A percentile compares a stretch with the other conserved stretches of the same genome.
Conservation (phyloP, 2,113 vertebrate genomes). For the Mixornis gularis region DNA sequence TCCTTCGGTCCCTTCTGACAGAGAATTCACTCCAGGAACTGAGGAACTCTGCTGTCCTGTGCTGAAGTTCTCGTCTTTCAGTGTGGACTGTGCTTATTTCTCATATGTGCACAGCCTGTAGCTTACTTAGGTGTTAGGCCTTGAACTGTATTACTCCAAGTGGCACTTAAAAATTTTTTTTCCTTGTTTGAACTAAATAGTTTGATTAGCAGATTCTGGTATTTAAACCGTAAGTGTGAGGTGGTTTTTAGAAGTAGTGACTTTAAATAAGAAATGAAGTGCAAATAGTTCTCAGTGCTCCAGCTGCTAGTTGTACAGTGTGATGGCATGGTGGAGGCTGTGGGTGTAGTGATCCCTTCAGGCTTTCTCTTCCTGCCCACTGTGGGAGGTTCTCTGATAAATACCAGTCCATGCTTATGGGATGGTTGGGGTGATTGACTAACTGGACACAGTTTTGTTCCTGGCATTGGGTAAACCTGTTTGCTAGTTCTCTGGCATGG, state of each 20-base stretch:
- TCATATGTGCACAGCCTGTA: neutral
- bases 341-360: neutral
- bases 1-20: neutral
- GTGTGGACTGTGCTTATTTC: neutral
- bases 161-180: neutral
- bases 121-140: neutral
- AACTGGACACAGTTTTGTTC: neutral
- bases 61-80: neutral
- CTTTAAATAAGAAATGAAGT: neutral
- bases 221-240: neutral
- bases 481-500: neutral
- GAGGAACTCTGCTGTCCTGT: neutral
- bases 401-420: neutral
- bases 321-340: neutral
- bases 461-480: neutral
- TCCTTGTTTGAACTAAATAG: neutral
- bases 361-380: neutral
- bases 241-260: neutral
- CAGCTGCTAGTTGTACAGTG: neutral
- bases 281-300: neutral
- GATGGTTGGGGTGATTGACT: neutral
- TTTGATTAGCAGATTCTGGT: neutral
- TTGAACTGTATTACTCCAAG: neutral
- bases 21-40: fast-evolving
- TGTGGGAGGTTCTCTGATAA: neutral